Percentiles rank a stretch among this genome's conserved stretches.
Conservation (phyloP, 2,888 invertebrate species). For the Lycocerus yunnanus region DNA sequence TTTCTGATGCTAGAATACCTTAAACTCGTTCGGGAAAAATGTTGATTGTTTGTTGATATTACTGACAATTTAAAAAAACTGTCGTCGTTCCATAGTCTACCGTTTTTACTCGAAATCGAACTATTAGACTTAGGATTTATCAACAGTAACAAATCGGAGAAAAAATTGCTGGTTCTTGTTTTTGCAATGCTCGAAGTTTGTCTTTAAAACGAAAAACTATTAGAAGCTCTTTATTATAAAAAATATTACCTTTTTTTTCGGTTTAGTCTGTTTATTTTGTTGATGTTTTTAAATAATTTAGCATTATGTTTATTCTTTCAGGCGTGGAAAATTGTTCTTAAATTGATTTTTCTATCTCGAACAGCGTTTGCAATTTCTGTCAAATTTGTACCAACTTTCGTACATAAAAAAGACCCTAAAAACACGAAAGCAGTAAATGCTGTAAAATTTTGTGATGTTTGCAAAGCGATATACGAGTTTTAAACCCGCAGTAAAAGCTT, state of each 20-base stretch:
- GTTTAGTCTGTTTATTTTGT: not conserved
- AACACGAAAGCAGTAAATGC: constrained; percentile 43
- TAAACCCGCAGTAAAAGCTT: constrained; percentile 43
- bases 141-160: not conserved
- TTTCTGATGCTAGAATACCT: not conserved
- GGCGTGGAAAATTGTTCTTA: not conserved
- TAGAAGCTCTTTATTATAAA: not conserved
- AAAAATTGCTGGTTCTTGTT: constrained; percentile 1
- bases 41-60: not conserved
- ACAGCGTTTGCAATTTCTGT: not conserved
- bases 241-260: not conserved
- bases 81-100: not conserved
- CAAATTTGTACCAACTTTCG: not conserved
- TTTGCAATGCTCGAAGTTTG: not conserved
- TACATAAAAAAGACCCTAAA: constrained; percentile 25
- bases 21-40: not conserved
- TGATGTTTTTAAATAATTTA: not conserved
- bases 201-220: not conserved
- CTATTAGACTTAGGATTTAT: not conserved
- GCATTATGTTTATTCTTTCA: not conserved
- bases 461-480: constrained; percentile 32
- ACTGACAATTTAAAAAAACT: not conserved
- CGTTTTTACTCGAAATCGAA: not conserved
- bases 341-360: not conserved
- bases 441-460: constrained; percentile 43